A percentile compares a stretch with the other conserved stretches of the same genome.
These are phyloP conservation scores for Elmis aenea DNA, from an alignment of 2,888 invertebrate species.

Conservation along the genomic window DNA sequence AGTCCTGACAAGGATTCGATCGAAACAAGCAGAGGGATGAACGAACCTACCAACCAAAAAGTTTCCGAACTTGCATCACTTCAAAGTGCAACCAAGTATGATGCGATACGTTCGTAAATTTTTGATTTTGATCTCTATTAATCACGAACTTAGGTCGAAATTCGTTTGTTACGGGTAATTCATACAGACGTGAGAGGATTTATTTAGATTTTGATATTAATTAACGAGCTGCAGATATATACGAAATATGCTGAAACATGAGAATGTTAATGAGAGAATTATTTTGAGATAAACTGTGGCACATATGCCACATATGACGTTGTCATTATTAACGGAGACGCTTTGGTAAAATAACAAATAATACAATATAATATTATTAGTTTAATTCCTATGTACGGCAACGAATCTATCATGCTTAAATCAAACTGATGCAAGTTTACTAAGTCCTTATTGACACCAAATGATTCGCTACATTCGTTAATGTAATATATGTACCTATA, in stretches of 20 bases:
- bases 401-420: too few species aligned
- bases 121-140: slow-evolving; percentile 15
- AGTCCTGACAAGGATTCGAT: slow-evolving; percentile 19
- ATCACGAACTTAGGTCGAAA: slow-evolving; percentile 11
- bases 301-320: too few species aligned
- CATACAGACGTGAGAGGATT: slow-evolving; percentile 18
- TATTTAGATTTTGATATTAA: slow-evolving; percentile 24
- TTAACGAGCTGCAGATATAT: slow-evolving; percentile 23
- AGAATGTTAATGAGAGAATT: slow-evolving; percentile 15
- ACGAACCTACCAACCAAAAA: slow-evolving; percentile 21
- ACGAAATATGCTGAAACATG: slow-evolving; percentile 14
- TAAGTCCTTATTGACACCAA: too few species aligned
- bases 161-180: slow-evolving; percentile 13
- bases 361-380: too few species aligned
- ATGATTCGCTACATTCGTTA: too few species aligned
- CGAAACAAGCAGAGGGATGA: slow-evolving; percentile 16
- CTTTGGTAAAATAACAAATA: too few species aligned
- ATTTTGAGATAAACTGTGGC: slow-evolving; percentile 17
- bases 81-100: slow-evolving; percentile 35
- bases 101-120: slow-evolving; percentile 26
- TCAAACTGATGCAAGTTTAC: too few species aligned
- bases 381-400: too few species aligned
- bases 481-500: too few species aligned
- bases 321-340: too few species aligned
- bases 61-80: slow-evolving; percentile 31